Conservation (phyloP, 2,888 invertebrate species). For the Nemotelus pantherinus region DNA sequence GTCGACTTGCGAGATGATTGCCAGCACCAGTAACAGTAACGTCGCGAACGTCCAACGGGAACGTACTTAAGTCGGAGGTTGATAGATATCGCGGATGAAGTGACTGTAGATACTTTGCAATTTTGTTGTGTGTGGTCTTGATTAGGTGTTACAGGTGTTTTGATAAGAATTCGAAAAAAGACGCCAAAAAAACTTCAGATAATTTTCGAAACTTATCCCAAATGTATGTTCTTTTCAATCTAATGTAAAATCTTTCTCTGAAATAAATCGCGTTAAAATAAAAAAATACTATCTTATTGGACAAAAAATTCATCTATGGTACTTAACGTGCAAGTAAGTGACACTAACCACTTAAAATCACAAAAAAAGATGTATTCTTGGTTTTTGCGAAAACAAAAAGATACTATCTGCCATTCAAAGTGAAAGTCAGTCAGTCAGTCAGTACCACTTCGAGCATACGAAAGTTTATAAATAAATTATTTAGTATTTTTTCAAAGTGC, state of each 20-base stretch:
- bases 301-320: no score
- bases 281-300: no score
- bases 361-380: no score
- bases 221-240: no score
- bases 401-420: conserved; percentile 6
- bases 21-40: conserved; percentile 28
- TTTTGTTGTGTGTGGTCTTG: not conserved
- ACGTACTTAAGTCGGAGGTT: not conserved
- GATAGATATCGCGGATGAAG: not conserved
- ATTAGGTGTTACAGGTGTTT: conserved; percentile 18
- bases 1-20: conserved; percentile 24
- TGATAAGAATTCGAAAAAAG: not conserved
- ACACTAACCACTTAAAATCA: no score
- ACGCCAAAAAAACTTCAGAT: no score
- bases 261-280: no score
- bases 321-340: no score
- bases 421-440: conserved; percentile 6
- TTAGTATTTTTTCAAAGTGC: conserved; percentile 22
- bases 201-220: no score
- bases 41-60: conserved; percentile 13
- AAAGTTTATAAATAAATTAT: conserved; percentile 15
- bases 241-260: no score
- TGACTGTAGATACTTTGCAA: not conserved
- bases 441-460: not conserved
- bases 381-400: not conserved